Evolutionary conservation across 2,113 vertebrate genomes (phyloP).

Genomic region (Paradoxurus hermaphroditus): DNA sequence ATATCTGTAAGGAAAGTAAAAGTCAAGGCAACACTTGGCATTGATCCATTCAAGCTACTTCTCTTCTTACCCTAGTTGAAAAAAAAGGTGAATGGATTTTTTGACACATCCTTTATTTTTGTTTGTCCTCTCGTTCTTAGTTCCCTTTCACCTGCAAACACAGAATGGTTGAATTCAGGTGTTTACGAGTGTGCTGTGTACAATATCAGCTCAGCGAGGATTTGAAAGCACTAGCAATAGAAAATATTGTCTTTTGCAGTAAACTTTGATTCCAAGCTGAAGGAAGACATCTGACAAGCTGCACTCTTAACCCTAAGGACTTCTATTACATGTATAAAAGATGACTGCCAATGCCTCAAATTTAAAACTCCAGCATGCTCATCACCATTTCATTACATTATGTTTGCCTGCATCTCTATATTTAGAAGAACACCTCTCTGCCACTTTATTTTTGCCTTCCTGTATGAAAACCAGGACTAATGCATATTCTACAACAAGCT

Average conservation of each 20-base stretch:
- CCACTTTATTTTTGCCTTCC: slow-evolving; percentile 35
- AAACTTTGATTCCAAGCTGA: slow-evolving; percentile 39
- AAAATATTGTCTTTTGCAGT: slow-evolving; percentile 54
- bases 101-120: neutral
- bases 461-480: slow-evolving; percentile 8
- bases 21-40: neutral
- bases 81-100: slow-evolving; percentile 13
- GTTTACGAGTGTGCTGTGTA: neutral
- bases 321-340: neutral
- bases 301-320: slow-evolving; percentile 14
- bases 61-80: neutral
- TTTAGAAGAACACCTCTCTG: slow-evolving; percentile 45
- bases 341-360: neutral
- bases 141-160: neutral
- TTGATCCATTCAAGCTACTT: neutral
- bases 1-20: neutral
- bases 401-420: slow-evolving; percentile 12
- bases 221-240: slow-evolving; percentile 25
- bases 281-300: neutral
- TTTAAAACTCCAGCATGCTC: neutral
- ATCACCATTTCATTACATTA: neutral
- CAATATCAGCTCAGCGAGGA: neutral
- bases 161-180: neutral
- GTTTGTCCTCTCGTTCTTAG: neutral
- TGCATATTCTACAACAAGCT: slow-evolving; percentile 36